phyloP scores from a whole-genome alignment of 2,797 vertebrate genomes.

The Chrysolophus pictus region DNA sequence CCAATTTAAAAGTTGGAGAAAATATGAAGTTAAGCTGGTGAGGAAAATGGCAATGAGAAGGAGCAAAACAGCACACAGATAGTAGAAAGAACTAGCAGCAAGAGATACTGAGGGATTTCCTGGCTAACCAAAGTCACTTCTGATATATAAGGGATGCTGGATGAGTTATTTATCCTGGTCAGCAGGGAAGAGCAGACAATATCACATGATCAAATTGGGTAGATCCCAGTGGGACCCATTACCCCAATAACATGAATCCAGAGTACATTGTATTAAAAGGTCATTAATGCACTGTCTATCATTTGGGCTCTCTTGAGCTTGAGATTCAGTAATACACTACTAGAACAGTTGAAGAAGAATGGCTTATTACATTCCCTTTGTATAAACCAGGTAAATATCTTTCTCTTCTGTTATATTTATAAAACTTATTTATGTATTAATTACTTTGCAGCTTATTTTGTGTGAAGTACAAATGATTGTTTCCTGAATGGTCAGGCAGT shows the following conservation, averaged over 20 bases:
- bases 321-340: fast-evolving
- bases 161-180: not conserved
- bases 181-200: not conserved
- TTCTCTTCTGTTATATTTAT: fast-evolving
- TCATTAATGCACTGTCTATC: not conserved
- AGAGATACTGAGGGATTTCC: not conserved
- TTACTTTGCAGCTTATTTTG: not conserved
- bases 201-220: fast-evolving
- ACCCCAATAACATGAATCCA: not conserved
- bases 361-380: fast-evolving
- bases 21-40: not conserved
- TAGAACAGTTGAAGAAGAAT: not conserved
- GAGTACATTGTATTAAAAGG: not conserved
- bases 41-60: not conserved
- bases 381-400: not conserved
- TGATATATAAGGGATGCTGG: fast-evolving
- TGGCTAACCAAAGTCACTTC: not conserved
- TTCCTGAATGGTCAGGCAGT: not conserved
- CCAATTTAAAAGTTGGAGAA: not conserved
- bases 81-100: not conserved
- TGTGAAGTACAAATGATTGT: not conserved
- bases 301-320: not conserved
- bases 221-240: not conserved
- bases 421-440: not conserved
- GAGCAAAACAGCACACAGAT: not conserved